Conservation (phyloP, 2,797 vertebrate genomes). For the Enteromius treurensis region DNA sequence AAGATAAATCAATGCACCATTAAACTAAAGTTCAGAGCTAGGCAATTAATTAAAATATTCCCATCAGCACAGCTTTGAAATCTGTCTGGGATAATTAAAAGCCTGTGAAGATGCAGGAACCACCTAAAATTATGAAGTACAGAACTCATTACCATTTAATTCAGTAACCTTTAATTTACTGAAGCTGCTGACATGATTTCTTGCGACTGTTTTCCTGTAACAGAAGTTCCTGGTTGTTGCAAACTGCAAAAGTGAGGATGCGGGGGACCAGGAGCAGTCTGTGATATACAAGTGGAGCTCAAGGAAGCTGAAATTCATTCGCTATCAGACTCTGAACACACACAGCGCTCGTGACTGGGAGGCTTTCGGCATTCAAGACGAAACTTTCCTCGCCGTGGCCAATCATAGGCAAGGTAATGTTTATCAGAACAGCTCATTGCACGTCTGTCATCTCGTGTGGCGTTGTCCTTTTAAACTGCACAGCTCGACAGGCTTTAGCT, state of each 20-base stretch:
- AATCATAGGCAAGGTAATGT: slow-evolving; percentile 92
- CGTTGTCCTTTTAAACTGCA: slow-evolving; percentile 7
- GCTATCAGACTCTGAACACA: slow-evolving; percentile 87
- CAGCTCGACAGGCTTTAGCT: slow-evolving; percentile 13
- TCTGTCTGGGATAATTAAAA: slow-evolving; percentile 16
- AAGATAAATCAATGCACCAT: slow-evolving; percentile 32
- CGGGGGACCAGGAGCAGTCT: slow-evolving; percentile 82
- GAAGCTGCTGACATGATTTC: slow-evolving; percentile 6
- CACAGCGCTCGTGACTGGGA: slow-evolving; percentile 97
- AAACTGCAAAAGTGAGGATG: slow-evolving; percentile 78
- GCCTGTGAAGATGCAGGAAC: slow-evolving; percentile 17
- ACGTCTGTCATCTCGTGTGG: slow-evolving; percentile 11
- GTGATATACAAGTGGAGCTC: slow-evolving; percentile 95
- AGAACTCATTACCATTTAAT: slow-evolving; percentile 44
- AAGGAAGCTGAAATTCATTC: slow-evolving; percentile 82
- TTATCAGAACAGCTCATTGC: slow-evolving; percentile 1
- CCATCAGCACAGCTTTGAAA: slow-evolving; percentile 30
- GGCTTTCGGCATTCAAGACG: slow-evolving; percentile 86
- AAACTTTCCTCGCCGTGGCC: slow-evolving; percentile 91
- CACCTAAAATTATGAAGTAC: slow-evolving; percentile 20
- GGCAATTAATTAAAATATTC: slow-evolving; percentile 28
- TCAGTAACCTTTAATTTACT: slow-evolving; percentile 23
- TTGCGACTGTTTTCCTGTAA: slow-evolving; percentile 33
- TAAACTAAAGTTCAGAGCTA: slow-evolving; percentile 11
- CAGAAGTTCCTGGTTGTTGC: slow-evolving; percentile 93